Evolutionary conservation across 2,113 vertebrate species (phyloP).

Genomic region (Melanotaenia duboulayi): DNA sequence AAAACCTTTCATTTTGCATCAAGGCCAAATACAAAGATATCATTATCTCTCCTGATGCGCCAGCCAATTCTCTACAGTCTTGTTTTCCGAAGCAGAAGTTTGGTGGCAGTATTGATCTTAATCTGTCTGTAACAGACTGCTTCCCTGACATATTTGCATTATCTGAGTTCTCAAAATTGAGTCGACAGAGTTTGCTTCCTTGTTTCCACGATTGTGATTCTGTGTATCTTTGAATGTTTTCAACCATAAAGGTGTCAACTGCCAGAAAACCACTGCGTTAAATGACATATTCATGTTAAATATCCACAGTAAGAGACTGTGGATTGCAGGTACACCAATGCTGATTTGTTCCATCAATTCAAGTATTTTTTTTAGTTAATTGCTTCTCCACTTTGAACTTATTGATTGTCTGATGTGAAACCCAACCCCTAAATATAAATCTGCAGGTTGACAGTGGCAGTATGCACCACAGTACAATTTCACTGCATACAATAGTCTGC

Average conservation of each 20-base stretch:
- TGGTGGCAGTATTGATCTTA: constrained; percentile 41
- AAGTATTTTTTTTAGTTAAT: not conserved
- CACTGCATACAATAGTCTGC: constrained; percentile 13
- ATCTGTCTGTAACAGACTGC: constrained; percentile 36
- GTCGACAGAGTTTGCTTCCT: constrained; percentile 10
- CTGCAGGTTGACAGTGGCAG: not conserved
- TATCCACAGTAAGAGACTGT: constrained; percentile 1
- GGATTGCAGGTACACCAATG: not conserved
- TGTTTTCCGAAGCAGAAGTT: constrained; percentile 29
- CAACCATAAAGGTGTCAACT: not conserved
- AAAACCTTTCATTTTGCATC: constrained; percentile 22
- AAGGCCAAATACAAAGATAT: constrained; percentile 31
- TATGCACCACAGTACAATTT: constrained; percentile 15
- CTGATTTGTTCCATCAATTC: constrained; percentile 23
- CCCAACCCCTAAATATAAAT: constrained; percentile 3
- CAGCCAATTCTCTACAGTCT: constrained; percentile 18
- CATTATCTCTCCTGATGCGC: constrained; percentile 41
- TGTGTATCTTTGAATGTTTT: constrained; percentile 11
- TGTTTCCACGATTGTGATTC: not conserved
- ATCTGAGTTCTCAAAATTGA: constrained; percentile 1
- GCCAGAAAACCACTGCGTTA: not conserved
- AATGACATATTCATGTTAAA: too few relatives aligned
- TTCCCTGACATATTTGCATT: constrained; percentile 14
- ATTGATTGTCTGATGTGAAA: constrained; percentile 17
- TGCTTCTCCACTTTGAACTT: constrained; percentile 13